Evolutionary conservation across 2,113 vertebrate genomes (phyloP).

Genomic region (Melanotaenia duboulayi): DNA sequence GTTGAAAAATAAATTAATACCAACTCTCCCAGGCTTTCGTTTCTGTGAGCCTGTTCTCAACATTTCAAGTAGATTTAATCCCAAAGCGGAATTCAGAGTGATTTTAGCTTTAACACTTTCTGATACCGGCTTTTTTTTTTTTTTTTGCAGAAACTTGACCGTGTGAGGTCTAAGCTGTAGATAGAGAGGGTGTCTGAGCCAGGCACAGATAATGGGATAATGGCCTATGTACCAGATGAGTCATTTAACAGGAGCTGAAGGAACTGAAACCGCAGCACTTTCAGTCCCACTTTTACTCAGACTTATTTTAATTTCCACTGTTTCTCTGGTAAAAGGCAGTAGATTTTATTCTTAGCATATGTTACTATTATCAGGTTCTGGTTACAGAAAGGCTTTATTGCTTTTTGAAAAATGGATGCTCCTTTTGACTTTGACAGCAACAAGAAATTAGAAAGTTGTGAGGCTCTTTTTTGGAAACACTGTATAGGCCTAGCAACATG

Average conservation of each 20-base stretch:
- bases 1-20: no score
- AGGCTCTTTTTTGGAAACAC: background rate
- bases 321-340: slow-evolving; percentile 5
- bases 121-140: no score
- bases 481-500: no score
- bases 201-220: slow-evolving; percentile 58
- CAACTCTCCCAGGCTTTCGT: slow-evolving; percentile 8
- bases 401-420: background rate
- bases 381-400: slow-evolving; percentile 16
- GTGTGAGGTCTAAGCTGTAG: slow-evolving; percentile 44
- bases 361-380: slow-evolving; percentile 1
- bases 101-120: slow-evolving; percentile 25
- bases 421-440: background rate
- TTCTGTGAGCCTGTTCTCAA: background rate
- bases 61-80: slow-evolving; percentile 4
- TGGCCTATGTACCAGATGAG: slow-evolving; percentile 53
- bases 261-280: slow-evolving; percentile 45
- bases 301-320: slow-evolving; percentile 37
- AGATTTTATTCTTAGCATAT: slow-evolving; percentile 34
- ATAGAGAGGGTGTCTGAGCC: slow-evolving; percentile 27
- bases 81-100: slow-evolving; percentile 15
- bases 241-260: slow-evolving; percentile 55
- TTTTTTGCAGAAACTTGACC: background rate
- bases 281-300: slow-evolving; percentile 30
- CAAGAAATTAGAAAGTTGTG: background rate